phyloP scores from a whole-genome alignment of 2,797 vertebrate genomes.

The Neomorphus geoffroyi region DNA sequence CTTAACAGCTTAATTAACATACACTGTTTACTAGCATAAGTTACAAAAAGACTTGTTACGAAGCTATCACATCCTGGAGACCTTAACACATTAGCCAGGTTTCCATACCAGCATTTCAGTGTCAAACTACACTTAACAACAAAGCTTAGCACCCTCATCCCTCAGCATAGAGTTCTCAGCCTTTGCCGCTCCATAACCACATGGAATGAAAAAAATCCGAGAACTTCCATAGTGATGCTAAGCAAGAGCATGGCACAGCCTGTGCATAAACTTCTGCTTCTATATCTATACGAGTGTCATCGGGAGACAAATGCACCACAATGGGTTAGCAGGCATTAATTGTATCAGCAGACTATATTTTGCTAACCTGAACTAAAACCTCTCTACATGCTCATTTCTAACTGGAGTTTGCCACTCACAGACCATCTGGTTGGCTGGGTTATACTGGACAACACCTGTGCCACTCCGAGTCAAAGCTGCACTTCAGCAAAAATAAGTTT shows the following conservation, averaged over 20 bases:
- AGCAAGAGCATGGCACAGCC: conserved; percentile 8
- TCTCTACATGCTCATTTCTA: accelerated
- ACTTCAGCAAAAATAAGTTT: background rate
- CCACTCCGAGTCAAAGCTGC: background rate
- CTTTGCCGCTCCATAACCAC: background rate
- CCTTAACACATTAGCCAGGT: background rate
- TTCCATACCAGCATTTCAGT: background rate
- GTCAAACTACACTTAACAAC: background rate
- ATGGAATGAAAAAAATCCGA: background rate
- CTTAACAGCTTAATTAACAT: background rate
- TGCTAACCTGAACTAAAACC: background rate
- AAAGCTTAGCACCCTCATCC: background rate
- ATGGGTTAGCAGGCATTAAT: background rate
- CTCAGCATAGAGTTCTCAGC: background rate
- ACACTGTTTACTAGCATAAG: background rate
- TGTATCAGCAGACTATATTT: accelerated
- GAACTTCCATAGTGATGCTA: background rate
- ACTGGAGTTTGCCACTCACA: background rate
- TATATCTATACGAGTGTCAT: accelerated
- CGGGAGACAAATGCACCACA: background rate
- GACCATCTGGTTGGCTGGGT: background rate
- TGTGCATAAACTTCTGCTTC: background rate
- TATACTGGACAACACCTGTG: background rate
- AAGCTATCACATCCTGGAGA: background rate
- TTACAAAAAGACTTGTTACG: background rate